Conservation (phyloP, 2,113 vertebrate species). For the Tapirus terrestris region DNA sequence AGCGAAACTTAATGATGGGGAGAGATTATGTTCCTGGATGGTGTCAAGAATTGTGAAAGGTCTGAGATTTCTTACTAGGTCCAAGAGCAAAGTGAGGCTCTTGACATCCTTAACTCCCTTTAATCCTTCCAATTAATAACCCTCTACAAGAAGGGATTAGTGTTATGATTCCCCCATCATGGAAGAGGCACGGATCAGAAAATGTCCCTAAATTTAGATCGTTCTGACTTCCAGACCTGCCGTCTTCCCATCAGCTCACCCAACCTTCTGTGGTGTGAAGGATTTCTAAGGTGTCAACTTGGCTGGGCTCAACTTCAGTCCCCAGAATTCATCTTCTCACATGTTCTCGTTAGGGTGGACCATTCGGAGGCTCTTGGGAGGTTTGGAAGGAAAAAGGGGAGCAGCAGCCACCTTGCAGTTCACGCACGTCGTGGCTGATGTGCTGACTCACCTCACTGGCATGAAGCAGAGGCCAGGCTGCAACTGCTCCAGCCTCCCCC, state of each 20-base stretch:
- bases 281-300: not conserved
- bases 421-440: fast-evolving
- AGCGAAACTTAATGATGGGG: not conserved
- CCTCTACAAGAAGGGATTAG: not conserved
- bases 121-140: not conserved
- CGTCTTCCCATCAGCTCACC: not conserved
- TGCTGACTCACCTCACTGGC: not conserved
- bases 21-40: not conserved
- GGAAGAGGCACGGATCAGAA: not conserved
- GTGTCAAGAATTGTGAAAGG: not conserved
- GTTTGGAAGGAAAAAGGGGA: not conserved
- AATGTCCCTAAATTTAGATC: not conserved
- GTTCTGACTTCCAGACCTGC: not conserved
- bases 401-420: fast-evolving
- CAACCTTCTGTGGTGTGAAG: fast-evolving
- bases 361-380: not conserved
- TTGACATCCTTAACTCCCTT: not conserved
- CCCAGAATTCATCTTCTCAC: not conserved
- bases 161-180: not conserved
- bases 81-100: not conserved
- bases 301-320: not conserved
- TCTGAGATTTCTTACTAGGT: not conserved
- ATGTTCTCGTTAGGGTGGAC: no score
- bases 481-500: not conserved
- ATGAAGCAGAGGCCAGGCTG: not conserved